Base-by-base conservation (phyloP, 2,888 invertebrate genomes). In the Laspeyria flexula region DNA sequence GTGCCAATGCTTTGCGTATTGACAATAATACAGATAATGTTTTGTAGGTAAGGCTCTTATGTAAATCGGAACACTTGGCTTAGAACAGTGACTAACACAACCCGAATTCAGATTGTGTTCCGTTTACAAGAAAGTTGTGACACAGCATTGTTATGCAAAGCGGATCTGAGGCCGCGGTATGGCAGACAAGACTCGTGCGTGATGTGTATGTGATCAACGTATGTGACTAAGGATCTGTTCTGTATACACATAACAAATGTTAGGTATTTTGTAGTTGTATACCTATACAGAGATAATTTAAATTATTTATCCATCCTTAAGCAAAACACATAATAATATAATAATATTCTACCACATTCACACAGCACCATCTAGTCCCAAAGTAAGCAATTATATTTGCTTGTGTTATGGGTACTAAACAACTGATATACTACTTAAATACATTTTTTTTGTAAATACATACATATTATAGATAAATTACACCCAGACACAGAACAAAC, bases 61-160 rank as follows among this genome's bases (percentile, higher is more conserved):
- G 81, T 77, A 85, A 85, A 86, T 81, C 58, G 69, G 60, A 64
- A 73, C 72, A 80, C 66, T 68, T 72, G 60, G 64, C 65, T 61
- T 73, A 70, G 52, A 65, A 39, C 60, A 72, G 72, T 88, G 88
- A 88, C 81, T 82, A 88, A 87, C 71, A 55, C 65, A 81, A 79
- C 78, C 80, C 72, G 67, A 85, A 86, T 85, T 75, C 65, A 57
- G 60, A 58, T 55, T 65, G 63, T 77, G 81, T 84, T 83, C 81
- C 77, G 80, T 81, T 81, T 79, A 63, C 71, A 79, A 73, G 81
- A 78, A 79, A 81, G 81, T 76, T 73, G 75, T 71, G 81, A 75
- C 79, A 79, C 71, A 57, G 71, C 74, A 81, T 84, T 83, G 81
- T 89, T 86, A 86, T 86, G 88, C 86, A 86, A 87, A 85, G 73